These are phyloP conservation scores for Pherbina coryleti DNA, from an alignment of 2,888 invertebrate genomes.

Conservation along the genomic window DNA sequence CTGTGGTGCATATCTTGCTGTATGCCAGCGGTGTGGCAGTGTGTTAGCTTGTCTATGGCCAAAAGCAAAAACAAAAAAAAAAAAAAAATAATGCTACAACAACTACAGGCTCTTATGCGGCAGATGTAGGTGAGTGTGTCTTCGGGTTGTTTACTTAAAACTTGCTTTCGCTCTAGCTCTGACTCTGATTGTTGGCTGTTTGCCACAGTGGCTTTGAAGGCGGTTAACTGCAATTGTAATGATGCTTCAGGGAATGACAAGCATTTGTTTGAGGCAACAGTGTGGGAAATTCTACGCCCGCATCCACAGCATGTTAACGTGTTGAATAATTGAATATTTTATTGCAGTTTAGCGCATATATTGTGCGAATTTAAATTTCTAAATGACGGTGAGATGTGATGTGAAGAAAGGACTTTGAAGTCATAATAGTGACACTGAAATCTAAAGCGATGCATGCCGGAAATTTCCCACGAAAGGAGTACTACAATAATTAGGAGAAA, in stretches of 20 bases:
- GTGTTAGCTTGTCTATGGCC: not conserved
- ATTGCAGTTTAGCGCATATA: not conserved
- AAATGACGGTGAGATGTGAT: not conserved
- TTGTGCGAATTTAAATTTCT: not conserved
- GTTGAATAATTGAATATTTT: not conserved
- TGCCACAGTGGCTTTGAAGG: constrained; percentile 1
- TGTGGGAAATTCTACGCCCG: constrained; percentile 32
- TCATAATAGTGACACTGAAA: too few species aligned
- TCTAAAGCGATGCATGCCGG: too few species aligned
- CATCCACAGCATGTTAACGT: not conserved
- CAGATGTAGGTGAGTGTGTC: constrained; percentile 30
- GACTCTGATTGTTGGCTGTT: not conserved
- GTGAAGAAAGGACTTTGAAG: too few species aligned
- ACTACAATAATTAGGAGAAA: not conserved
- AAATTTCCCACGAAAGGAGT: too few species aligned
- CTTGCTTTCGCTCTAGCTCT: not conserved
- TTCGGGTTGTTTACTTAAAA: constrained; percentile 8
- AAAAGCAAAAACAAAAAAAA: not conserved
- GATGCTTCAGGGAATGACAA: constrained; percentile 8
- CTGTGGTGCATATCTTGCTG: not conserved
- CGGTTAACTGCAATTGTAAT: not conserved
- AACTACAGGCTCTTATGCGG: not conserved
- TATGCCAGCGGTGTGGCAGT: not conserved
- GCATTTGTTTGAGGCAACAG: constrained; percentile 9
- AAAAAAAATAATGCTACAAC: not conserved